Evolutionary conservation across 2,797 vertebrate species (phyloP).

Genomic region (Nyctalus aviator): DNA sequence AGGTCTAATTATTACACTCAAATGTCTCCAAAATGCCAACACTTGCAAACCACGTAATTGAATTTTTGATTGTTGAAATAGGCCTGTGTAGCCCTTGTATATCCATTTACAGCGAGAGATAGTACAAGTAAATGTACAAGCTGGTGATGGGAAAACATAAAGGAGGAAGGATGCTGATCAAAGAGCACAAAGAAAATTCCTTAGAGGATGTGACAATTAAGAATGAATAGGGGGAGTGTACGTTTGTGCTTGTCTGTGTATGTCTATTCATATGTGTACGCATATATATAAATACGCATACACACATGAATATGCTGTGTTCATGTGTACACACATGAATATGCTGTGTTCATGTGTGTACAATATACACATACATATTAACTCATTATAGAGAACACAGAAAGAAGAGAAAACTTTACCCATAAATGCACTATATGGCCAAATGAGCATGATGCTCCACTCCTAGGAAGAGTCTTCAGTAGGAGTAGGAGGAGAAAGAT

Average conservation of each 20-base stretch:
- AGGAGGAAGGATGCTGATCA: background rate
- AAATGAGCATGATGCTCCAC: background rate
- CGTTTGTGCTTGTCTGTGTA: background rate
- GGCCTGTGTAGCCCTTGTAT: background rate
- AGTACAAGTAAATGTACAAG: background rate
- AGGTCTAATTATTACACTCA: background rate
- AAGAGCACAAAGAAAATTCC: background rate
- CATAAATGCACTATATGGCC: background rate
- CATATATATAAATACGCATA: background rate
- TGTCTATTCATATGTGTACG: background rate
- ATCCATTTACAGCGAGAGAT: background rate
- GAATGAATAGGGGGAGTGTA: background rate
- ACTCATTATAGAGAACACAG: background rate
- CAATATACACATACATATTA: background rate
- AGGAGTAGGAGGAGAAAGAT: background rate
- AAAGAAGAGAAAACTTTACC: constrained; percentile 4
- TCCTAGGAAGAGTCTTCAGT: background rate
- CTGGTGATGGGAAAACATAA: background rate
- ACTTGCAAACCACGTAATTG: background rate
- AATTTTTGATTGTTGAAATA: constrained; percentile 17
- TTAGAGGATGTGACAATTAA: background rate
- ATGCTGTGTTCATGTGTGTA: background rate
- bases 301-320: no score
- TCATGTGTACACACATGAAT: background rate
- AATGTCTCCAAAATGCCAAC: background rate